phyloP scores from a whole-genome alignment of 2,797 vertebrate genomes.

The Astyanax mexicanus region DNA sequence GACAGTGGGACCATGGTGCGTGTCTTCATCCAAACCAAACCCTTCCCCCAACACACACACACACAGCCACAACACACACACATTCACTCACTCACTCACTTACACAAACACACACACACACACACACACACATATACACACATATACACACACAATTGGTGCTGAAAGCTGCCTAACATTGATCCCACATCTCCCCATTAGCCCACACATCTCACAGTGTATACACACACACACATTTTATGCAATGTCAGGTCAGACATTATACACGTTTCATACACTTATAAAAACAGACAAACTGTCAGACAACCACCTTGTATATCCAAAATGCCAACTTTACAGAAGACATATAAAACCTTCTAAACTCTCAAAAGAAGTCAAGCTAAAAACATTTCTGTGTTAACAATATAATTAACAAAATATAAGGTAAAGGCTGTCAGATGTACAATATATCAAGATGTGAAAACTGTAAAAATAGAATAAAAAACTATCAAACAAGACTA shows the following conservation, averaged over 20 bases:
- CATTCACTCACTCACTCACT: conserved; percentile 22
- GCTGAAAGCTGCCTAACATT: conserved; percentile 25
- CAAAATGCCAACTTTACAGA: too few relatives aligned
- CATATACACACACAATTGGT: conserved; percentile 20
- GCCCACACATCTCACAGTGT: neutral
- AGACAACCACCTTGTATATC: too few relatives aligned
- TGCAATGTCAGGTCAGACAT: neutral
- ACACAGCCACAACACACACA: conserved; percentile 7
- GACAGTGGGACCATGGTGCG: conserved; percentile 37
- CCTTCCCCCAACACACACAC: conserved; percentile 25
- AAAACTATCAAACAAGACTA: too few relatives aligned
- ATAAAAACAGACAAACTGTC: too few relatives aligned
- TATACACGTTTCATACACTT: too few relatives aligned
- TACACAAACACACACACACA: conserved; percentile 23
- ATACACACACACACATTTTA: conserved; percentile 21
- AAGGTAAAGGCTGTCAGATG: too few relatives aligned
- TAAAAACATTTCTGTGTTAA: too few relatives aligned
- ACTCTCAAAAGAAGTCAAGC: too few relatives aligned
- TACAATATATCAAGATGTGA: too few relatives aligned
- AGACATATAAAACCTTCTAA: too few relatives aligned
- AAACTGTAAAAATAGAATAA: too few relatives aligned
- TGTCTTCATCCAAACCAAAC: conserved; percentile 22
- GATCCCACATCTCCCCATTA: conserved; percentile 21
- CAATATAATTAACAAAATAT: too few relatives aligned
- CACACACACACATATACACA: conserved; percentile 8